Evolutionary conservation across 2,113 vertebrate genomes (phyloP).

Genomic region (Dunckerocampus dactyliophorus): DNA sequence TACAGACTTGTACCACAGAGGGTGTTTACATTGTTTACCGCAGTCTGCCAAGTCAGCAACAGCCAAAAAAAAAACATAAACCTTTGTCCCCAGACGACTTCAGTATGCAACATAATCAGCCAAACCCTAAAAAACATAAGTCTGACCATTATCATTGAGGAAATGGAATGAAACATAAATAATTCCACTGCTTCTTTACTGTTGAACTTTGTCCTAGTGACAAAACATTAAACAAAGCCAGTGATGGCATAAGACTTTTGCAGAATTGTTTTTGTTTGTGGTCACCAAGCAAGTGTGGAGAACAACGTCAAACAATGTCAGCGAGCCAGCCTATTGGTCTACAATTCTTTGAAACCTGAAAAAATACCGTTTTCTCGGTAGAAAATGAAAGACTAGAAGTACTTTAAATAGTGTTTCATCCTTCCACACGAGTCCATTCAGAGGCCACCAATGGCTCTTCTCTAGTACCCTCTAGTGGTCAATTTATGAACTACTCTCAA

Average conservation of each 20-base stretch:
- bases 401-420: not conserved
- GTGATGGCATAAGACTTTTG: no score
- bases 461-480: conserved; percentile 54
- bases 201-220: no score
- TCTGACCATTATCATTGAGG: no score
- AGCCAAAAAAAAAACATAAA: conserved; percentile 10
- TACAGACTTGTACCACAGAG: conserved; percentile 47
- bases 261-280: conserved; percentile 39
- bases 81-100: conserved; percentile 40
- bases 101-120: conserved; percentile 27
- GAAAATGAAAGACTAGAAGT: no score
- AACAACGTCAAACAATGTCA: conserved; percentile 10
- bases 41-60: conserved; percentile 54
- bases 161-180: no score
- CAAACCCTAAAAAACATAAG: conserved; percentile 4
- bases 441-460: conserved; percentile 41
- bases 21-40: conserved; percentile 58
- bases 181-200: no score
- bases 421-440: conserved; percentile 45
- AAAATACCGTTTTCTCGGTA: not conserved
- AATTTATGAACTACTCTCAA: not conserved
- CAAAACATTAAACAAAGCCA: no score
- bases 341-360: conserved; percentile 25
- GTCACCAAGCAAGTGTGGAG: conserved; percentile 25
- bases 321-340: conserved; percentile 1